phyloP scores from a whole-genome alignment of 2,888 invertebrate genomes.

The Tetheella fluctuosa region DNA sequence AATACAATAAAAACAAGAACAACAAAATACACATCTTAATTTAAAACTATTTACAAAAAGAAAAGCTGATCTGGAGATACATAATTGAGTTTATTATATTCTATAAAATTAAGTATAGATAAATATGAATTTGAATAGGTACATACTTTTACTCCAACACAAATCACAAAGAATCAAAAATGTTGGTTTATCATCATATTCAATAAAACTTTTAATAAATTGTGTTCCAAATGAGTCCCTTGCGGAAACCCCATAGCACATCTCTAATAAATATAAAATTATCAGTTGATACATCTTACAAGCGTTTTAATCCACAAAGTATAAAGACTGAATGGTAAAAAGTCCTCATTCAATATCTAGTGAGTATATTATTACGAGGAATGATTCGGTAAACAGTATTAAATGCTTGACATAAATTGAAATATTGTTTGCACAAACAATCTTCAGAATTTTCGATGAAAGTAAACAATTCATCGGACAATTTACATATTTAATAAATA shows the following conservation, averaged over 20 bases:
- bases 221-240: conserved; percentile 10
- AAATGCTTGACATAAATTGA: conserved; percentile 1
- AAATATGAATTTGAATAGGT: conserved; percentile 33
- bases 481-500: not conserved
- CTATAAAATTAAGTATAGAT: conserved; percentile 37
- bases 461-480: not conserved
- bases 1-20: too few species aligned
- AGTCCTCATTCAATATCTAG: not conserved
- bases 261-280: not conserved
- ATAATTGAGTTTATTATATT: conserved; percentile 23
- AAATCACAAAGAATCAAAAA: conserved; percentile 46
- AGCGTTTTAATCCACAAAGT: not conserved
- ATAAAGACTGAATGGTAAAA: not conserved
- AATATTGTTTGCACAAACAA: conserved; percentile 1
- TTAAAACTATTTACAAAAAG: too few species aligned
- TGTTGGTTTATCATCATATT: conserved; percentile 58
- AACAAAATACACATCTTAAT: too few species aligned
- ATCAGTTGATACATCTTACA: not conserved
- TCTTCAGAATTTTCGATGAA: not conserved
- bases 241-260: not conserved
- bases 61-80: too few species aligned
- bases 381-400: conserved; percentile 7
- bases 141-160: conserved; percentile 62
- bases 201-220: conserved; percentile 52
- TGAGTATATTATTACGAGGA: not conserved